Evolutionary conservation across 1,140 invertebrate species (phyloP).

Genomic region (Chlorops oryzae): DNA sequence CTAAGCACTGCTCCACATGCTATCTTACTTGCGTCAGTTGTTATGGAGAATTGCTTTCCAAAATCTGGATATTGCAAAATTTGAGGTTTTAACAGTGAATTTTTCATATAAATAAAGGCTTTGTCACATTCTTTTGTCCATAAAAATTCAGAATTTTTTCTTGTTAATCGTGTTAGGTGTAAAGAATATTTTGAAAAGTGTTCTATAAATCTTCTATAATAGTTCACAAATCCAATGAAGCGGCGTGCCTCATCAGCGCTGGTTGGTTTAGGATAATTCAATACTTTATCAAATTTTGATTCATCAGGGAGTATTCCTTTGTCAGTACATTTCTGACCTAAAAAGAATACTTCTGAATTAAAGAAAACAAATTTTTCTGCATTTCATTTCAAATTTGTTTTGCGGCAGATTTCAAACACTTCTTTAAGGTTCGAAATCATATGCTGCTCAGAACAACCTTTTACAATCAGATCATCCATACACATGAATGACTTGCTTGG

Average conservation of each 20-base stretch:
- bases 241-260: too few species aligned
- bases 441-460: neutral
- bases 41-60: conserved; percentile 18
- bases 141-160: conserved; percentile 1
- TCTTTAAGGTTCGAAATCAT: neutral
- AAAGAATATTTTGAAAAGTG: neutral
- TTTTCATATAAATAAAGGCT: conserved; percentile 1
- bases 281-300: neutral
- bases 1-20: conserved; percentile 39
- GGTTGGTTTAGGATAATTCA: too few species aligned
- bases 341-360: too few species aligned
- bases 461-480: neutral
- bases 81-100: neutral
- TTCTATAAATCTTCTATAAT: neutral
- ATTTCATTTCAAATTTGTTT: neutral
- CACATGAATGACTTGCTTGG: too few species aligned
- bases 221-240: too few species aligned
- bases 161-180: conserved; percentile 1
- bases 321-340: too few species aligned
- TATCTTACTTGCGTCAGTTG: conserved; percentile 36
- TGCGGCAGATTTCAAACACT: conserved; percentile 1
- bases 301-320: too few species aligned
- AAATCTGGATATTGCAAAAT: conserved; percentile 8
- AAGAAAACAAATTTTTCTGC: neutral
- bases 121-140: too few species aligned